Conservation (phyloP, 2,797 vertebrate genomes). For the Pachyuromys duprasi region DNA sequence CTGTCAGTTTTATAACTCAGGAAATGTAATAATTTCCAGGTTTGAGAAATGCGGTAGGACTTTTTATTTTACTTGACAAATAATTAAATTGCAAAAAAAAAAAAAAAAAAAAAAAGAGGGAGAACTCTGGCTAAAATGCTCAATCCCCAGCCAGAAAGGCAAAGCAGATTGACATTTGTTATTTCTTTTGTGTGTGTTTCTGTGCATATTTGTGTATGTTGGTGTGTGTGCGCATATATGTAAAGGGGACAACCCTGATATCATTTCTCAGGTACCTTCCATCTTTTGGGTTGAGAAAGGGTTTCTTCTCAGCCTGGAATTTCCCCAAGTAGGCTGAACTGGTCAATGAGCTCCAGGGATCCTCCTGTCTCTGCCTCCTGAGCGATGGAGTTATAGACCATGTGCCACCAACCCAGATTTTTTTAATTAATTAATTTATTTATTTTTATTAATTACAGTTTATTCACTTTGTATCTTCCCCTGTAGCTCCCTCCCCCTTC, state of each 20-base stretch:
- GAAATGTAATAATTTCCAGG: slow-evolving; percentile 74
- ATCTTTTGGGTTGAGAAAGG: neutral
- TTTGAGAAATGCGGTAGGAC: slow-evolving; percentile 49
- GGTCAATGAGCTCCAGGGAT: neutral
- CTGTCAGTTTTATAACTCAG: slow-evolving; percentile 68
- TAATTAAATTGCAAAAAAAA: slow-evolving; percentile 47
- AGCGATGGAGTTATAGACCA: neutral
- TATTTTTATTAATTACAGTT: too few species aligned
- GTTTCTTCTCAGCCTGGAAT: neutral
- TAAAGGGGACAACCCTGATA: neutral
- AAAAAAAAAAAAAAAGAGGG: too few species aligned
- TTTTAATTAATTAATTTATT: neutral
- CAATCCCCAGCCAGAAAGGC: too few species aligned
- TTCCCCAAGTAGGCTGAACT: neutral
- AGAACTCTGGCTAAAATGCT: too few species aligned
- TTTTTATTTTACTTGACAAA: neutral
- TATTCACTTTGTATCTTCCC: too few species aligned
- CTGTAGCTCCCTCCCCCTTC: too few species aligned
- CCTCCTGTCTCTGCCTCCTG: neutral
- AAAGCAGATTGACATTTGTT: too few species aligned
- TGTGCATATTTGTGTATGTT: neutral
- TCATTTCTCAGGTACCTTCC: neutral
- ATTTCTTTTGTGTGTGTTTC: neutral
- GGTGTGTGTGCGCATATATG: neutral
- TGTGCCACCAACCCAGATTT: neutral